Conservation (phyloP, 2,113 vertebrate species). For the Myiagra hebetior region DNA sequence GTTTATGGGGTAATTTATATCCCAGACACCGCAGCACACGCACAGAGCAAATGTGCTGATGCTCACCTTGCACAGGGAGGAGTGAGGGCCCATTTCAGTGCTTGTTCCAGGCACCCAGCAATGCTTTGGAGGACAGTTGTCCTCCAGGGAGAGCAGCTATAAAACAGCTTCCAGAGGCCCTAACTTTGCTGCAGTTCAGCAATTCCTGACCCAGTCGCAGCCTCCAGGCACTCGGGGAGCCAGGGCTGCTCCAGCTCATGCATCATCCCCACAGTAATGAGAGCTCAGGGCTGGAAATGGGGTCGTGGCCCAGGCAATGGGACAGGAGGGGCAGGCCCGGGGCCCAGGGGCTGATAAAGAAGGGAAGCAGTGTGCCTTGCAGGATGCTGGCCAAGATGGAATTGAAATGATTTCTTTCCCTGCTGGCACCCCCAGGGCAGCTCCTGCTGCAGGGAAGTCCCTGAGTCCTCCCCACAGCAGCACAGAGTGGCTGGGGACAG, state of each 20-base stretch:
- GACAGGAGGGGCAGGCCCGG: neutral
- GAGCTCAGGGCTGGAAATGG: neutral
- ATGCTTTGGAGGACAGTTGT: neutral
- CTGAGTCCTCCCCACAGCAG: neutral
- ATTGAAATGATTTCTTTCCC: neutral
- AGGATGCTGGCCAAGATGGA: neutral
- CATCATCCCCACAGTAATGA: neutral
- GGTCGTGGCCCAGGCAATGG: neutral
- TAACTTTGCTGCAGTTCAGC: neutral
- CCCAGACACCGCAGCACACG: neutral
- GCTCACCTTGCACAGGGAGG: neutral
- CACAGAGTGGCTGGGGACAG: neutral
- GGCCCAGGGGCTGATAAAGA: neutral
- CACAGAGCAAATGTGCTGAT: neutral
- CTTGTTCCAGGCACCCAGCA: neutral
- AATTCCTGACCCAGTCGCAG: neutral
- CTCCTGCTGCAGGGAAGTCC: neutral
- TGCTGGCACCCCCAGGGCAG: neutral
- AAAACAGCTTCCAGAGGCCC: neutral
- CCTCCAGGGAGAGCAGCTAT: neutral
- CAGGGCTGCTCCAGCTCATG: neutral
- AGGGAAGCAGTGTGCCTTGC: neutral
- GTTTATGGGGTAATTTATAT: conserved; percentile 13
- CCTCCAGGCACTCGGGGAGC: neutral
- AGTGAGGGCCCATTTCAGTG: neutral